Percentiles rank a stretch among this genome's conserved stretches.
These are phyloP conservation scores for Merodon equestris DNA, from an alignment of 2,888 invertebrate species.

Conservation along the genomic window DNA sequence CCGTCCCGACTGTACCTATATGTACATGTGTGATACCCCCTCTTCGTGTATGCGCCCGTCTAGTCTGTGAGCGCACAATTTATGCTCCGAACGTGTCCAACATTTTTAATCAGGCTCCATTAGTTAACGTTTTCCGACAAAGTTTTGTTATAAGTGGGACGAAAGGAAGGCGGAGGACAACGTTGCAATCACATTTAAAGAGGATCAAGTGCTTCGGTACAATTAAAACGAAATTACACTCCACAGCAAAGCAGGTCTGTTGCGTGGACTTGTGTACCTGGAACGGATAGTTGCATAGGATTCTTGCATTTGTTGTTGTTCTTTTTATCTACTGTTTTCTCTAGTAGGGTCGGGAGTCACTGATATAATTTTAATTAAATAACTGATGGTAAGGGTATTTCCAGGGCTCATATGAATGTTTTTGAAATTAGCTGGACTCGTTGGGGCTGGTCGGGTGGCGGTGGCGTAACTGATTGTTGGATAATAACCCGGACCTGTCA, in stretches of 20 bases:
- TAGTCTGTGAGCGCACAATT: conserved; percentile 51
- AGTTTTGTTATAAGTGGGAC: conserved; percentile 42
- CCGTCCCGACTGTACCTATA: conserved; percentile 18
- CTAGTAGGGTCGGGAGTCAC: not conserved
- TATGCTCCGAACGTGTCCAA: conserved; percentile 59
- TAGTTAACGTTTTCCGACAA: conserved; percentile 26
- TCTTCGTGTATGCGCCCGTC: conserved; percentile 9
- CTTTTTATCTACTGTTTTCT: not conserved
- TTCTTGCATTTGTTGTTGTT: not conserved
- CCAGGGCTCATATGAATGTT: conserved; percentile 9
- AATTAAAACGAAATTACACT: conserved; percentile 64
- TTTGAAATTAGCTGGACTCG: not conserved
- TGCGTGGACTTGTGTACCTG: not conserved
- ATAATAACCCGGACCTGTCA: conserved; percentile 9
- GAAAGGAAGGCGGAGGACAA: conserved; percentile 6
- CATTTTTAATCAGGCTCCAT: conserved; percentile 61
- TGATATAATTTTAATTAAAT: conserved; percentile 35
- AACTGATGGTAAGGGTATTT: conserved; percentile 15
- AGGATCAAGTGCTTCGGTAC: conserved; percentile 58
- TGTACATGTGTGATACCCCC: conserved; percentile 25
- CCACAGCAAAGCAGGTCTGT: too few species aligned
- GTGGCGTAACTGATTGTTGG: not conserved
- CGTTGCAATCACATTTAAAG: conserved; percentile 64
- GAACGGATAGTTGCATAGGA: not conserved
- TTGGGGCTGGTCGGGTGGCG: not conserved